Percentiles rank a stretch among this genome's conserved stretches.
Conservation (phyloP, 1,140 invertebrate species). For the Rhagoletis zephyria region DNA sequence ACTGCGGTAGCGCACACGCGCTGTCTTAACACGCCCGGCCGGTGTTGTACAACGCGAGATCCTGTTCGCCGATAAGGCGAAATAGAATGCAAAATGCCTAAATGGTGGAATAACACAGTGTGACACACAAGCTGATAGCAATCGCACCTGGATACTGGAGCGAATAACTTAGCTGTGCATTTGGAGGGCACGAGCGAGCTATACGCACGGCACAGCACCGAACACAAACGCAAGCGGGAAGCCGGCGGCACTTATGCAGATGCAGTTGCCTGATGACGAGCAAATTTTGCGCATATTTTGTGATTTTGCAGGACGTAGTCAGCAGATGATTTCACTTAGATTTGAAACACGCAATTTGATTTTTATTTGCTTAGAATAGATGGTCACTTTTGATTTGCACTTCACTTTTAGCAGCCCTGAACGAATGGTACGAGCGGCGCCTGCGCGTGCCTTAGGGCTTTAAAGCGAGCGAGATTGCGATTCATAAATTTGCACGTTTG, state of each 20-base stretch:
- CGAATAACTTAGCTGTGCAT: constrained; percentile 35
- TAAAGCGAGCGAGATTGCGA: not conserved
- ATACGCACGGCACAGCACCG: not conserved
- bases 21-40: constrained; percentile 38
- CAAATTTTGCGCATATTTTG: not conserved
- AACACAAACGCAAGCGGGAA: not conserved
- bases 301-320: not conserved
- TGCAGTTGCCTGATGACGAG: not conserved
- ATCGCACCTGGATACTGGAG: constrained; percentile 38
- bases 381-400: constrained; percentile 44
- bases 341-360: constrained; percentile 51
- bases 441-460: not conserved
- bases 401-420: not conserved
- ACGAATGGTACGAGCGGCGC: not conserved
- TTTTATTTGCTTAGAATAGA: constrained; percentile 46
- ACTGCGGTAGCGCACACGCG: constrained; percentile 32
- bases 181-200: not conserved
- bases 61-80: constrained; percentile 16
- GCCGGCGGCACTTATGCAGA: constrained; percentile 18
- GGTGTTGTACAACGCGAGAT: constrained; percentile 39
- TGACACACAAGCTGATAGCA: constrained; percentile 7
- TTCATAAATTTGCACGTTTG: not conserved
- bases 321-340: constrained; percentile 45
- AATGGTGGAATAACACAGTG: constrained; percentile 45
- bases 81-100: constrained; percentile 33